Conservation (phyloP, 2,888 invertebrate genomes). For the Ormyrus thymus region DNA sequence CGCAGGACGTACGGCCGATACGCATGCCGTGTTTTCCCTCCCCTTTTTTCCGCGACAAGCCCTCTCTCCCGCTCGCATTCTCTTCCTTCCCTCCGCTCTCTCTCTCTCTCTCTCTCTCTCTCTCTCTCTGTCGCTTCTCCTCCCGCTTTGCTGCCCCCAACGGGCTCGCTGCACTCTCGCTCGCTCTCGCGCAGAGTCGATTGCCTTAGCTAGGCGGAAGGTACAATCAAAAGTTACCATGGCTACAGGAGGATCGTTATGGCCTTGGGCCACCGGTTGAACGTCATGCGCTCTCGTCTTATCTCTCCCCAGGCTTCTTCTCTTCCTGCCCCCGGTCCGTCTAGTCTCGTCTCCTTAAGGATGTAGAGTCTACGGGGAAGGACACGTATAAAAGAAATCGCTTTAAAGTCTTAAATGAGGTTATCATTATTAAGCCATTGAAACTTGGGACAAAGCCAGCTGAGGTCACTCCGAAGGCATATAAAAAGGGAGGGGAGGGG, state of each 20-base stretch:
- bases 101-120: not conserved
- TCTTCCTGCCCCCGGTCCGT: not conserved
- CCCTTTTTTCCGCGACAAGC: slow-evolving; percentile 28
- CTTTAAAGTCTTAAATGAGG: slow-evolving; percentile 24
- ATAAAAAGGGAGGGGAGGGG: not conserved
- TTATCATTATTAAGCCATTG: slow-evolving; percentile 12
- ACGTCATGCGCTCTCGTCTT: slow-evolving; percentile 27
- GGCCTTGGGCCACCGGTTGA: slow-evolving; percentile 57
- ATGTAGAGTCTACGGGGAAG: not conserved
- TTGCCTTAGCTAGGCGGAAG: slow-evolving; percentile 53
- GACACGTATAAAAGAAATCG: not conserved
- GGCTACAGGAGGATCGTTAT: slow-evolving; percentile 62
- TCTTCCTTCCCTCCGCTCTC: not conserved
- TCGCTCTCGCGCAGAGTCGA: not conserved
- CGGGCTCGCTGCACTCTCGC: slow-evolving; percentile 39
- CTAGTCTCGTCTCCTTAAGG: slow-evolving; percentile 15
- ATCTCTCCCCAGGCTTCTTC: not conserved
- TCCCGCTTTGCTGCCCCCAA: slow-evolving; percentile 28
- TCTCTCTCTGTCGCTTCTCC: not conserved
- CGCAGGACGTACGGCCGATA: slow-evolving; percentile 7
- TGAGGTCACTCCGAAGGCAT: not conserved
- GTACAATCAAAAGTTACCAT: slow-evolving; percentile 72
- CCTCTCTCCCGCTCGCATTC: not conserved
- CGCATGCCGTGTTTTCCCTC: slow-evolving; percentile 30
- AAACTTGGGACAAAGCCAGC: not conserved